A percentile compares a stretch with the other conserved stretches of the same genome.
Conservation (phyloP, 2,797 vertebrate species). For the Bucorvus abyssinicus region DNA sequence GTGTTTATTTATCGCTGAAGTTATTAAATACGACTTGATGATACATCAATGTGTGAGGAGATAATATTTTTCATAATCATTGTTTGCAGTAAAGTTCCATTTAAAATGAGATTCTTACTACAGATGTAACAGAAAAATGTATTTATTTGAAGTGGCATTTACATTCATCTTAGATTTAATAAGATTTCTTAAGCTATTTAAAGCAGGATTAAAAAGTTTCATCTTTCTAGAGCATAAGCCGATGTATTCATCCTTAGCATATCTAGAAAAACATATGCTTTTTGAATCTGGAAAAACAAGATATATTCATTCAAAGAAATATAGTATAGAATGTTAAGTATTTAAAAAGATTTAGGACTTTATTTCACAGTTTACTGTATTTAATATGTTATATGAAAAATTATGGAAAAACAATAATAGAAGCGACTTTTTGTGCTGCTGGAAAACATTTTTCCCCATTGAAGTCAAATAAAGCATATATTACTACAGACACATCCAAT, state of each 20-base stretch:
- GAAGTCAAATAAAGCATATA: background rate
- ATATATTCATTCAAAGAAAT: background rate
- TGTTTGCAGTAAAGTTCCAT: background rate
- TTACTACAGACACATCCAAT: accelerated
- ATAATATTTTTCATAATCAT: background rate
- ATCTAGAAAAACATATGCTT: background rate
- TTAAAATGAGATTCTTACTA: background rate
- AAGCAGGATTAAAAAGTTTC: background rate
- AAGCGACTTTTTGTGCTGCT: background rate
- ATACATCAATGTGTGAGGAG: background rate
- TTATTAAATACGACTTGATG: background rate
- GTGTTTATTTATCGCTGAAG: background rate
- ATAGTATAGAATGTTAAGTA: background rate
- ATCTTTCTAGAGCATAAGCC: background rate
- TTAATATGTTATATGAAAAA: background rate
- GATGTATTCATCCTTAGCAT: background rate
- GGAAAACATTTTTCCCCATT: background rate
- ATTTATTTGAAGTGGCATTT: background rate
- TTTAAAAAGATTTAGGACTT: background rate
- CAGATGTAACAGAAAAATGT: background rate
- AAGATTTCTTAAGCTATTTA: background rate
- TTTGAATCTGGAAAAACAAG: background rate
- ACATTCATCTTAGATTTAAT: background rate
- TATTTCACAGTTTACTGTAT: background rate
- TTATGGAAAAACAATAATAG: background rate